Percentiles rank a stretch among this genome's conserved stretches.
phyloP scores from a whole-genome alignment of 2,113 vertebrate genomes.

The Ellobius talpinus region DNA sequence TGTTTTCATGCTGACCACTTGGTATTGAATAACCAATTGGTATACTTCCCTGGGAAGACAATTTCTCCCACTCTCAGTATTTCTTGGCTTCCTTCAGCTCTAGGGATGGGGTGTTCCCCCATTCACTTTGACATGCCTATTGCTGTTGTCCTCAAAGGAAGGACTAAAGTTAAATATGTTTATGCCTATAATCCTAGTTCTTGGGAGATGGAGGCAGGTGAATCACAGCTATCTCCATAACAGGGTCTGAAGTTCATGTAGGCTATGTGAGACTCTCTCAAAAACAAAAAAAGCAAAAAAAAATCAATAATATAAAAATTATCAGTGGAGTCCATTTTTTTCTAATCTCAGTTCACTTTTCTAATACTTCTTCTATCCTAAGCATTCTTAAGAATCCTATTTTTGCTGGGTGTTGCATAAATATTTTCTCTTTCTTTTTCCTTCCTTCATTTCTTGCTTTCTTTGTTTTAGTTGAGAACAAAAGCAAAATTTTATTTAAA shows the following conservation, averaged over 20 bases:
- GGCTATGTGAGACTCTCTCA: not conserved
- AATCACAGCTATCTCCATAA: rapidly evolving
- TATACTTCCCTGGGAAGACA: not conserved
- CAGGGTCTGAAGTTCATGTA: not conserved
- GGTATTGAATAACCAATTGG: not conserved
- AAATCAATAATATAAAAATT: not conserved
- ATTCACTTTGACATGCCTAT: not conserved
- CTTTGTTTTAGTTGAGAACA: not conserved
- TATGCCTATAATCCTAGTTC: not conserved
- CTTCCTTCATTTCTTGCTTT: too few species aligned
- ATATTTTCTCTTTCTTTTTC: too few species aligned
- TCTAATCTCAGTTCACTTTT: rapidly evolving
- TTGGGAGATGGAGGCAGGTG: not conserved
- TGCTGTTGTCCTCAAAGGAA: not conserved
- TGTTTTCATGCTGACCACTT: not conserved
- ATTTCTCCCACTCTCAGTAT: too few species aligned
- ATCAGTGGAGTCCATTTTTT: not conserved
- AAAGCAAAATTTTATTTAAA: slow-evolving; percentile 13
- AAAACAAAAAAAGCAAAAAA: not conserved
- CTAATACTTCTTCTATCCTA: too few species aligned
- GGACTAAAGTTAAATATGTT: not conserved
- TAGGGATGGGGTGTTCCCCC: too few species aligned
- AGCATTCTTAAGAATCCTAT: not conserved
- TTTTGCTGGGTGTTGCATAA: not conserved
- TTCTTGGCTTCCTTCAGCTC: not conserved